Conservation (phyloP, 2,113 vertebrate species). For the Caracal caracal region DNA sequence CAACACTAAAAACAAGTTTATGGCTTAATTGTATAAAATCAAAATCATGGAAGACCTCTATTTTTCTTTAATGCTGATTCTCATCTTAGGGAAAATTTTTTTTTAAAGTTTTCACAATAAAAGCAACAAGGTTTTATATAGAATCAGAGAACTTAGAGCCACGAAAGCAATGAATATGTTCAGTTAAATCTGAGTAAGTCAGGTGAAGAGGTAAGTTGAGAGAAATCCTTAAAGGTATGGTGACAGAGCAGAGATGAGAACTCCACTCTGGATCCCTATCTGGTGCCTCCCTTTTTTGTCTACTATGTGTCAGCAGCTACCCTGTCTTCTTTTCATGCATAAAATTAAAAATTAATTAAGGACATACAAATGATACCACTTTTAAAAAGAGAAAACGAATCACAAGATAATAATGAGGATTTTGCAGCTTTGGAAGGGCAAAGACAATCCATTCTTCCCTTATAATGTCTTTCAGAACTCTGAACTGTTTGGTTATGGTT, state of each 20-base stretch:
- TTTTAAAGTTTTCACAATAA: neutral
- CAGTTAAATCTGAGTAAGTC: neutral
- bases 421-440: neutral
- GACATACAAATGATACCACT: neutral
- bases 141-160: neutral
- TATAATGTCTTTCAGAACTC: neutral
- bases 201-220: neutral
- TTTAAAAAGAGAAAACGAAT: neutral
- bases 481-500: neutral
- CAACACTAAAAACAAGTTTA: neutral
- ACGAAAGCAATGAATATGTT: neutral
- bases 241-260: neutral
- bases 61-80: neutral
- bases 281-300: neutral
- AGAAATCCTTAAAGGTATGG: neutral
- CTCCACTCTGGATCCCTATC: neutral
- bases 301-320: neutral
- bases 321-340: neutral
- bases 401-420: neutral
- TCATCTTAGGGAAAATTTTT: neutral
- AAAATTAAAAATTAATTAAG: neutral
- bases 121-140: neutral
- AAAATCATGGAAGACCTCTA: neutral
- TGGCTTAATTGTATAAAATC: neutral
- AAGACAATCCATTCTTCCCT: neutral